Percentiles rank a stretch among this genome's conserved stretches.
Conservation (phyloP, 2,113 vertebrate genomes). For the Puffinus mauretanicus region DNA sequence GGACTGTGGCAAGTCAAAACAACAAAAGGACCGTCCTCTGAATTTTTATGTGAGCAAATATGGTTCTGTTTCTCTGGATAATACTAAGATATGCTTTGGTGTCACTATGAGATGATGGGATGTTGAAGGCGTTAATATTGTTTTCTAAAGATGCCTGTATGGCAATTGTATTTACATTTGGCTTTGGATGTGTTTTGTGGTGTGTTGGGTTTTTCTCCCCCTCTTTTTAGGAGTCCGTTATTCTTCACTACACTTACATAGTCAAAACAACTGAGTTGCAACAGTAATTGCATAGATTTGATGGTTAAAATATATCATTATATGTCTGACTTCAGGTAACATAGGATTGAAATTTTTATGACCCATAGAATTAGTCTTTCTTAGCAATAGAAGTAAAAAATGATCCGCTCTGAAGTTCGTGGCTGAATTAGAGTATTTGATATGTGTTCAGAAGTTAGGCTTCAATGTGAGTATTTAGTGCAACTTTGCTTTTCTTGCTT, state of each 20-base stretch:
- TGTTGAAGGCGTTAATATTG: not conserved
- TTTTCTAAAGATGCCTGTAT: not conserved
- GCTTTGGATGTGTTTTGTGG: not conserved
- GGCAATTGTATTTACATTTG: not conserved
- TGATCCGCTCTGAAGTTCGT: not conserved
- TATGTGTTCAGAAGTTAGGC: not conserved
- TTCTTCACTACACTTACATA: not conserved
- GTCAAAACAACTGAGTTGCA: not conserved
- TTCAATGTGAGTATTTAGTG: not conserved
- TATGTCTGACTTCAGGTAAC: not conserved
- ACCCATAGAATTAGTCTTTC: not conserved
- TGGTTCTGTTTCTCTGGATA: not conserved
- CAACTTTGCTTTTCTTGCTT: not conserved
- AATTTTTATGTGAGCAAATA: not conserved
- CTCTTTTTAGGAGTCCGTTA: not conserved
- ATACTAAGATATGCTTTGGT: not conserved
- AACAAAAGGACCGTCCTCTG: not conserved
- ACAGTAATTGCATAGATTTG: not conserved
- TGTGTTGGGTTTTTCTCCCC: not conserved
- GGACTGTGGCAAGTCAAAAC: not conserved
- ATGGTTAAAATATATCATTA: not conserved
- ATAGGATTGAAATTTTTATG: not conserved
- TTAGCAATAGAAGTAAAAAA: not conserved
- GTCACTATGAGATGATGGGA: not conserved
- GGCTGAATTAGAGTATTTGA: not conserved